Conservation (phyloP, 1,140 invertebrate species). For the Apis florea region DNA sequence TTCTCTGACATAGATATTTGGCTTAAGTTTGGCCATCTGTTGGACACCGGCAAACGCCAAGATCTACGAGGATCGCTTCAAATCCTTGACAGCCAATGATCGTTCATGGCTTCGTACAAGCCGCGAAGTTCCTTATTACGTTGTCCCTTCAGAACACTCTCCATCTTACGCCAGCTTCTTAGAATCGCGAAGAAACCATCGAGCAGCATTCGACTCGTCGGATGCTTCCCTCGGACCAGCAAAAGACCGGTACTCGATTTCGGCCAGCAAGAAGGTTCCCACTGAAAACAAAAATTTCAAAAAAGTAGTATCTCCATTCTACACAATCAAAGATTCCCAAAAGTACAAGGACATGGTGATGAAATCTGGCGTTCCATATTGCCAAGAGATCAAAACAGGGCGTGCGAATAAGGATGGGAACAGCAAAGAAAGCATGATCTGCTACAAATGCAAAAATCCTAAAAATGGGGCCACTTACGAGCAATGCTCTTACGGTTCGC, state of each 20-base stretch:
- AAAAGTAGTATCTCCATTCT: conserved; percentile 59
- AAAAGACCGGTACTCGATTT: neutral
- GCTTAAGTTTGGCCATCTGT: conserved; percentile 40
- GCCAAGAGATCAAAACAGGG: conserved; percentile 60
- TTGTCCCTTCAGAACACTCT: conserved; percentile 27
- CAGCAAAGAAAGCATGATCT: conserved; percentile 77
- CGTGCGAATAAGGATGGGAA: neutral
- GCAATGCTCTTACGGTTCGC: conserved; percentile 85
- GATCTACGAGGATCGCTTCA: conserved; percentile 28
- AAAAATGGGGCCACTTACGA: conserved; percentile 87
- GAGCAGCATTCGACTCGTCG: neutral
- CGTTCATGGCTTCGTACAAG: neutral
- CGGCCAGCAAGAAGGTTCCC: conserved; percentile 56
- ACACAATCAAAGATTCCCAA: conserved; percentile 43
- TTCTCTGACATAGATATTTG: conserved; percentile 51
- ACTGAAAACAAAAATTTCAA: conserved; percentile 69
- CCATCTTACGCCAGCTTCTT: conserved; percentile 20
- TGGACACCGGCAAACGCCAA: conserved; percentile 37
- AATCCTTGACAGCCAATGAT: conserved; percentile 12
- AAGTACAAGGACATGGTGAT: conserved; percentile 56
- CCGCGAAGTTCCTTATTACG: neutral
- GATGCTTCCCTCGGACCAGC: neutral
- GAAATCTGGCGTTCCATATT: conserved; percentile 63
- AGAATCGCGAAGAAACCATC: neutral
- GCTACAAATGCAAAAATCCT: conserved; percentile 84